Base-by-base conservation (phyloP, 2,113 vertebrate species). In the Scortum barcoo region DNA sequence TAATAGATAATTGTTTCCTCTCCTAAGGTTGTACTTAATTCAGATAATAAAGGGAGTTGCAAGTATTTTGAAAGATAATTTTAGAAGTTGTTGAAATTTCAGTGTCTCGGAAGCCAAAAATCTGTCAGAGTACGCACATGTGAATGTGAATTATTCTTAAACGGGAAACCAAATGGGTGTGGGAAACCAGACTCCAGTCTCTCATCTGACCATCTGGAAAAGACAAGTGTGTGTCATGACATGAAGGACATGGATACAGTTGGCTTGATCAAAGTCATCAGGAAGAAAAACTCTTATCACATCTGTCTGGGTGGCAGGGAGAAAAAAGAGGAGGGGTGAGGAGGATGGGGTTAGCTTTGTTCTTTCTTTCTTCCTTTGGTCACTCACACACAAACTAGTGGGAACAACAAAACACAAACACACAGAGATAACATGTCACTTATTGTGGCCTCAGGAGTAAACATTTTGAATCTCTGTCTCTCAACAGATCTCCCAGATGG, bases 401-500 rank as follows among this genome's bases (percentile, higher is more conserved):
- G 54, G 19, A 48, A 26, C 2, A 66, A 56, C 24, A 28, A 10
- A 42, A 20, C 22, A 14, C 53, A 58, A 3, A 61, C 48, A 11
- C 16, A 56, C n/a, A n/a, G 19, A 44, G 8, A 57, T 24, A 46
- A 36, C 14, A 33, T 30, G 5, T 40, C 22, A 44, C 2, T 19
- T 14, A 62, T 16, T 68, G 8, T 5, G 33, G 26, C 9, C 3
- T 17, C 33, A 44, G 51, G 5, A 38, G 10, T 62, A 22, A 62
- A 57, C 24, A 17, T 53, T 42, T 60, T 12, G 3, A 54, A 30
- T 42, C 36, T 79, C 24, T 72, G 20, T 80, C 60, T 87, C 22
- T 88, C 79, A 87, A 84, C 92, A 99, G 97, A 98, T 98, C 87
- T 98, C 97, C 81, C 98, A 97, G 94, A 93, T 97, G 94, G 96